These are phyloP conservation scores for Glyphotaelius pellucidus DNA, from an alignment of 2,888 invertebrate genomes.

Conservation along the genomic window DNA sequence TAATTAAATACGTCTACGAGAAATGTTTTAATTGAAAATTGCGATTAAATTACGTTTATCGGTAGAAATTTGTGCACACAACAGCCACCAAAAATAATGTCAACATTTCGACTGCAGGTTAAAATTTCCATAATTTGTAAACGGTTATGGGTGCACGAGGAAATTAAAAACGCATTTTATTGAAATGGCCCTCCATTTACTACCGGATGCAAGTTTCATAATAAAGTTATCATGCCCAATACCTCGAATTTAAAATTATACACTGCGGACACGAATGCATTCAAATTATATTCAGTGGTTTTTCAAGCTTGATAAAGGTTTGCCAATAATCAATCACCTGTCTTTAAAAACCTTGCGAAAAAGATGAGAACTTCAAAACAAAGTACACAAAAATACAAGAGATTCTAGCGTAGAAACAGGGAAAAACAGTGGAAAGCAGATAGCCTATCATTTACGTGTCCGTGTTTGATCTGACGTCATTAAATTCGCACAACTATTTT, in stretches of 20 bases:
- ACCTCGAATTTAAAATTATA: neutral
- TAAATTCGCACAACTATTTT: neutral
- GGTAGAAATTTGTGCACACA: neutral
- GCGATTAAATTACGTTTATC: neutral
- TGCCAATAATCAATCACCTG: neutral
- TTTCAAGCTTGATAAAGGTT: neutral
- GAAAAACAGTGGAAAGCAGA: neutral
- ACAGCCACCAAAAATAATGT: neutral
- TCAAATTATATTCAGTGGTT: neutral
- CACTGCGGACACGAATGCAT: neutral
- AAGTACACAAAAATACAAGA: too few relatives aligned
- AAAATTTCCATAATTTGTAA: neutral
- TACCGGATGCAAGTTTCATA: slow-evolving; percentile 8
- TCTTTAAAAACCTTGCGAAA: too few relatives aligned
- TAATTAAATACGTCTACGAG: neutral
- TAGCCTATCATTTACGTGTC: neutral
- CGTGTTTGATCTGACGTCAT: neutral
- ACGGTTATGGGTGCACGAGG: neutral
- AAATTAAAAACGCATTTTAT: slow-evolving; percentile 5
- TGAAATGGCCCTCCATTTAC: neutral
- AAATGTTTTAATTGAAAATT: too few relatives aligned
- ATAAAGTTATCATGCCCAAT: slow-evolving; percentile 6
- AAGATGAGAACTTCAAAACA: too few relatives aligned
- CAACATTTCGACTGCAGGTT: neutral
- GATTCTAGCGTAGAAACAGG: neutral